These are phyloP conservation scores for Leucoptera coffeella DNA, from an alignment of 2,888 invertebrate species.

Conservation along the genomic window DNA sequence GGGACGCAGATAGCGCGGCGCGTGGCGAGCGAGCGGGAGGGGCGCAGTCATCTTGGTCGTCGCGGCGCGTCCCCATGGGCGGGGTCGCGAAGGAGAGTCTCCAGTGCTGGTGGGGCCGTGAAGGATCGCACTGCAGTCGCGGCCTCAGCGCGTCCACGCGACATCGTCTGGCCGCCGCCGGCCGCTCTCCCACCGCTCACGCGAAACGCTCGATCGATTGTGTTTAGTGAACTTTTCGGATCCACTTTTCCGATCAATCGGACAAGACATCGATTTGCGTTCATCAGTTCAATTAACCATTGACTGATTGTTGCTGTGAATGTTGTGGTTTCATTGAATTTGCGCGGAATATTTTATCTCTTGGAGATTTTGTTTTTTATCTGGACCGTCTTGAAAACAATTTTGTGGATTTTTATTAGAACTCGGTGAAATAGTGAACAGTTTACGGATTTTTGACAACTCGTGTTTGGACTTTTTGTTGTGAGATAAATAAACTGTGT, in stretches of 20 bases:
- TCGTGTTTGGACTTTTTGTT: too few relatives aligned
- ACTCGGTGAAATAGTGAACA: too few relatives aligned
- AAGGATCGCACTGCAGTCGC: conserved; percentile 55
- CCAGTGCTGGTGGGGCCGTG: conserved; percentile 57
- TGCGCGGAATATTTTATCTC: too few relatives aligned
- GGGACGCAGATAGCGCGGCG: conserved; percentile 19
- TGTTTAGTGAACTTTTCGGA: conserved; percentile 28
- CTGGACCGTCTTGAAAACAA: too few relatives aligned
- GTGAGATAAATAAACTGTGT: too few relatives aligned
- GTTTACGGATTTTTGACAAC: too few relatives aligned
- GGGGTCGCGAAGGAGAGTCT: conserved; percentile 56
- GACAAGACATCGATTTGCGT: too few relatives aligned
- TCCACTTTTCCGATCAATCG: too few relatives aligned
- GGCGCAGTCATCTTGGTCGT: conserved; percentile 47
- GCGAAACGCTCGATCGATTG: conserved; percentile 38
- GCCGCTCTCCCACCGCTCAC: conserved; percentile 30
- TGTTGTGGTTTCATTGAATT: too few relatives aligned
- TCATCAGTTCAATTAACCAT: neutral
- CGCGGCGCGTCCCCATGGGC: conserved; percentile 56
- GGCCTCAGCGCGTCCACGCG: conserved; percentile 39
- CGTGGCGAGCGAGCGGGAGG: conserved; percentile 30
- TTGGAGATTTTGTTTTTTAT: too few relatives aligned
- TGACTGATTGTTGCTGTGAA: too few relatives aligned
- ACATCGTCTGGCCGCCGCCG: conserved; percentile 23
- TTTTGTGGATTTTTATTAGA: too few relatives aligned